Percentiles rank a stretch among this genome's conserved stretches.
phyloP scores from a whole-genome alignment of 2,797 vertebrate species.

The Pyrocephalus nanus region DNA sequence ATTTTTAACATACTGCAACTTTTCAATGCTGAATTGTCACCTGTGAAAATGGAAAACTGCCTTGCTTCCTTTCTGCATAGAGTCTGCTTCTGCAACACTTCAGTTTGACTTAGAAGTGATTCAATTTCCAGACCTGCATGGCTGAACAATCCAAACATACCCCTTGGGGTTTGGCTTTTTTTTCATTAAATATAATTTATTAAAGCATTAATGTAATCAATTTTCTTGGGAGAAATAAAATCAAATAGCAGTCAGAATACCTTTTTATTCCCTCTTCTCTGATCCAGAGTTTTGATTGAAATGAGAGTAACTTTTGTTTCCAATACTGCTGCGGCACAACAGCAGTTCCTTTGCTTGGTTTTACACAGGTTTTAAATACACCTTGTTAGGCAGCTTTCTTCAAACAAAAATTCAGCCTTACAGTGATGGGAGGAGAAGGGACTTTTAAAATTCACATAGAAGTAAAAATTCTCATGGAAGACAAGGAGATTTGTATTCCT shows the following conservation, averaged over 20 bases:
- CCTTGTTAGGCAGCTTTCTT: background rate
- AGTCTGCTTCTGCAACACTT: background rate
- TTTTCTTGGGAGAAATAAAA: background rate
- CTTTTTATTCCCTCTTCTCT: background rate
- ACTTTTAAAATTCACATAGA: background rate
- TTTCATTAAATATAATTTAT: background rate
- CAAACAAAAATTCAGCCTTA: background rate
- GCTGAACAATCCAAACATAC: background rate
- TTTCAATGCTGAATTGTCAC: background rate
- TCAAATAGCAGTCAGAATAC: background rate
- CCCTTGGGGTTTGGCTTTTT: background rate
- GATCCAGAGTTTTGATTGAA: background rate
- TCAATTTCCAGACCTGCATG: background rate
- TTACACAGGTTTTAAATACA: background rate
- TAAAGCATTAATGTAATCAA: background rate
- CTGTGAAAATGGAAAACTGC: background rate
- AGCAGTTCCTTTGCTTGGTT: background rate
- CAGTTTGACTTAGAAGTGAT: slow-evolving; percentile 7
- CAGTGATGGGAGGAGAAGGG: background rate
- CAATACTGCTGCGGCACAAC: background rate
- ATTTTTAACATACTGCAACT: background rate
- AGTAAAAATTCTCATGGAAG: background rate
- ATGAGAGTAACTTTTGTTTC: background rate
- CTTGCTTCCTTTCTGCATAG: background rate
- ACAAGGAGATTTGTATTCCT: background rate